Evolutionary conservation across 53 echinoderm and acorn worm genomes (phyloP), one percentile per base, ranked within the genome.

Genomic region (Astropecten irregularis): DNA sequence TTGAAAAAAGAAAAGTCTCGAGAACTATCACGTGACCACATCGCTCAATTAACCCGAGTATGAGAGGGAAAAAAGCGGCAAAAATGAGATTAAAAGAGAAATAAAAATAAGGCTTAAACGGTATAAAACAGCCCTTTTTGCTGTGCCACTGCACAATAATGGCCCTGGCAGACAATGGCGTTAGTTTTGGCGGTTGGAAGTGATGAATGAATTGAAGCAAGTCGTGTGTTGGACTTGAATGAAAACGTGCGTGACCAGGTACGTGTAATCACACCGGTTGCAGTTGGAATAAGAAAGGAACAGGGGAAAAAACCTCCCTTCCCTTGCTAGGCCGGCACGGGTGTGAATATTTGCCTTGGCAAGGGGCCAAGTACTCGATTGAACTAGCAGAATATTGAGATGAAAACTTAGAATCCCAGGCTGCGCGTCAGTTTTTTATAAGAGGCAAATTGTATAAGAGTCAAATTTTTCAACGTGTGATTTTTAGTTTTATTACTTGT

Each of bases 281-380:
- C n/a, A n/a, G n/a, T n/a, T n/a, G n/a, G n/a, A n/a, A n/a, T n/a
- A n/a, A n/a, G n/a, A n/a, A n/a, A n/a, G n/a, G n/a, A n/a, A n/a
- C n/a, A n/a, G n/a, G n/a, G 54, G 36, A 28, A 73, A 53, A 33
- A 20, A 34, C 20, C 33, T 2, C 21, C 27, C 36, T n/a, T 62
- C 60, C 30, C 61, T 44, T 11, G 27, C 11, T 44, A 42, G 47
- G 28, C 47, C 22, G 59, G 58, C 29, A 40, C 44, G 62, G 60
- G 42, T 47, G 79, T 30, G 63, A 79, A 46, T 79, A 46, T 79
- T 79, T 79, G 62, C 28, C 79, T 79, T 79, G 79, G 79, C 79
- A 62, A 28, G 48, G 40, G 34, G n/a, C 79, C 79, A 79, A 59
- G 38, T 38, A 40, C 40, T 40, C 34, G 4, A 57, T 52, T 37